Evolutionary conservation across 2,888 invertebrate genomes (phyloP), one percentile per base, ranked within the genome.

Genomic region (Anaspis maculata): DNA sequence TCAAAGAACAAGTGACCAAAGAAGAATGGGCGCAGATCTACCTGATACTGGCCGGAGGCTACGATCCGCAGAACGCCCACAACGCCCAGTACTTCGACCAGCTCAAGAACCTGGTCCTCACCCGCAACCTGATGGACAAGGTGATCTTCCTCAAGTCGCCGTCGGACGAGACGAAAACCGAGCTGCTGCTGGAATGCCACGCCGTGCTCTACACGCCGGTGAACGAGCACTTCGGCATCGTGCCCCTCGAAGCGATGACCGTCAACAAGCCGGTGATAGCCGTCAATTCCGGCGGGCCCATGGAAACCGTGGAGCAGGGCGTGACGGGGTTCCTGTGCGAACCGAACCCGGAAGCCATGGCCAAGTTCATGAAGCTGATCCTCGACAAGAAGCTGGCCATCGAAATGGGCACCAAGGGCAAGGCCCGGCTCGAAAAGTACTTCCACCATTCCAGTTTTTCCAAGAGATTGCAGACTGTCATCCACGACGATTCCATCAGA

Each of bases 141-240:
- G 75, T 95, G 0, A 79, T 82, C 30, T 85, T 96, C 56, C 67
- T 95, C 37, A 81, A 83, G 48, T 96, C 96, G 1, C 89, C 94
- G 1, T 79, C 78, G 28, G 95, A 97, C 59, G 65, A 72, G 23
- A 75, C 83, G 33, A 99, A 99, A 67, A 73, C 85, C 3, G 76
- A 81, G 9, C 67, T 98, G 12, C 69, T 98, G n/a, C 44, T 51
- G 38, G 68, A 77, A 34, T 83, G 87, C 48, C 74, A 78, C 32
- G 83, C 87, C 43, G 67, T 99, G 12, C 59, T 98, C 13, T 99
- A 99, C 59, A 99, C 98, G 4, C 98, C 98, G 2, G 79, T 83
- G 2, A 87, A 88, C 60, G 98, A 99, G 64, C 98, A 99, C 68
- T 98, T 98, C 70, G 98, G 98, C 3, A 99, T 99, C 52, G 98